phyloP scores from a whole-genome alignment of 2,113 vertebrate species.

The Eublepharis macularius region DNA sequence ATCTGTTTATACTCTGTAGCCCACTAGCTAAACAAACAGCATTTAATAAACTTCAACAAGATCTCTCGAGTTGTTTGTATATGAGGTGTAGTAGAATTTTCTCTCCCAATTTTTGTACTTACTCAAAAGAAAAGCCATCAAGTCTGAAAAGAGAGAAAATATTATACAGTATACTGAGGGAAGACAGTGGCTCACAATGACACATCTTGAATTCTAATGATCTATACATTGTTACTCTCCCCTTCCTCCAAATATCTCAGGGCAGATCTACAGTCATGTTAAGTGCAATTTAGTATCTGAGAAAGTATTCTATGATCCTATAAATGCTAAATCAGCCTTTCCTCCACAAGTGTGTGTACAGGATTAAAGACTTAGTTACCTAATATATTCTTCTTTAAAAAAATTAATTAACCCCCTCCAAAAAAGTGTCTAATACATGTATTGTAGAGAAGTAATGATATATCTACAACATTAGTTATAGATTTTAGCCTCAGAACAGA shows the following conservation, averaged over 20 bases:
- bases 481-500: too few species aligned
- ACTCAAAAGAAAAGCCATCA: constrained; percentile 94
- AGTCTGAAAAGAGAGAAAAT: constrained; percentile 84
- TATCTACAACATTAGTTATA: too few species aligned
- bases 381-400: too few species aligned
- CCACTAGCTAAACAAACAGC: constrained; percentile 31
- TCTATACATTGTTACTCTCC: too few species aligned
- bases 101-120: constrained; percentile 74
- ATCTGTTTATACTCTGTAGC: neutral
- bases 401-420: too few species aligned
- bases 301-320: neutral
- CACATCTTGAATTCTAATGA: too few species aligned
- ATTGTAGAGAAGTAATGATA: too few species aligned
- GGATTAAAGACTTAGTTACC: too few species aligned
- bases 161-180: constrained; percentile 46
- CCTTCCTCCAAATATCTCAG: too few species aligned
- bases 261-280: neutral
- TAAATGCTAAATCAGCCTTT: neutral
- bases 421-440: too few species aligned
- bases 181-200: too few species aligned
- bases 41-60: neutral
- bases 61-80: neutral
- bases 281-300: neutral
- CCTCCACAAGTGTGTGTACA: too few species aligned
- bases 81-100: constrained; percentile 13